These are phyloP conservation scores for Electrophaes corylata DNA, from an alignment of 2,888 invertebrate species.

Conservation along the genomic window DNA sequence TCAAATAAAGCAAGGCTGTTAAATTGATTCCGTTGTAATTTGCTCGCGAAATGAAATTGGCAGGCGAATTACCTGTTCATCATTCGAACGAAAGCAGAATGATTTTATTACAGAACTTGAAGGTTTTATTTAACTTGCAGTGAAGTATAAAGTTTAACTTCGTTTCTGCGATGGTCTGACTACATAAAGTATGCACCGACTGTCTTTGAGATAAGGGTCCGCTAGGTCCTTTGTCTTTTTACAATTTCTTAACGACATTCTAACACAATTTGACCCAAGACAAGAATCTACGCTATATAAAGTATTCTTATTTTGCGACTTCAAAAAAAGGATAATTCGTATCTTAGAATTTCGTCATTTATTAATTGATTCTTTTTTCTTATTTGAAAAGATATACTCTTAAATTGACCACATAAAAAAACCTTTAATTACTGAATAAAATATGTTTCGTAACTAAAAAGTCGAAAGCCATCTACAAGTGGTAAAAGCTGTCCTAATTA, in stretches of 20 bases:
- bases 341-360: too few species aligned
- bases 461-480: too few species aligned
- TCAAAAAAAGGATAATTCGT: too few species aligned
- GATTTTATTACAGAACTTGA: background rate
- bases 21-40: conserved; percentile 13
- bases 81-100: background rate
- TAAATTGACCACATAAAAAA: too few species aligned
- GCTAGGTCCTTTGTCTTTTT: background rate
- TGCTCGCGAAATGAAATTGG: conserved; percentile 6
- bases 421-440: too few species aligned
- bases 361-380: too few species aligned
- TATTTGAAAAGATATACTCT: too few species aligned
- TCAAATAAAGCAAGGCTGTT: background rate
- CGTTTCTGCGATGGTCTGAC: background rate
- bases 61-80: conserved; percentile 11
- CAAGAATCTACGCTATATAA: too few species aligned
- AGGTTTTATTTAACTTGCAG: background rate
- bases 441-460: too few species aligned
- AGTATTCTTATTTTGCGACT: too few species aligned
- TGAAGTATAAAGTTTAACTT: background rate
- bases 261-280: too few species aligned
- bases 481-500: background rate
- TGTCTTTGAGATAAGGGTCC: background rate
- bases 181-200: background rate
- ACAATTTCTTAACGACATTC: background rate